Evolutionary conservation across 2,797 vertebrate species (phyloP), one percentile per base, ranked within the genome.

Genomic region (Poeciliopsis paucimaculata): DNA sequence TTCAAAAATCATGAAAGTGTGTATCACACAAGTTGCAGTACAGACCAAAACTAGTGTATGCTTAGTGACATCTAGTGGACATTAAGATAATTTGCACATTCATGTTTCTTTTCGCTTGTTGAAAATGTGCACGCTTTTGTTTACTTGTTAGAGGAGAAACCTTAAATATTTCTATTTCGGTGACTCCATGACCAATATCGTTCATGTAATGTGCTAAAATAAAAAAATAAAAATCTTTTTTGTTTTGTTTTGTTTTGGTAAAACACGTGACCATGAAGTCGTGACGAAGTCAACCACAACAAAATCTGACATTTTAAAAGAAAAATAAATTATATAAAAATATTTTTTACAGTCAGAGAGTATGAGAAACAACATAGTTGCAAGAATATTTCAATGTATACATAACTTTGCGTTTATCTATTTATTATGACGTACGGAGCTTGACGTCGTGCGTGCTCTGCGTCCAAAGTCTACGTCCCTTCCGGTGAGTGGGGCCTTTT

Each of bases 401-500:
- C 5, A 26, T 26, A 70, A 43, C 4, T 43, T 26, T 13, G 66
- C 12, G 11, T 43, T 70, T n/a, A 15, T 70, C 6, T 41, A 11
- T 26, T 41, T 41, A 12, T 70, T 5, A 13, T 26, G 23, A 70
- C 39, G 39, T n/a, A 15, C 7, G 23, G 23, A 68, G 0, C 62
- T 80, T 81, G 43, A 87, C 74, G 2, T 28, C 2, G 28, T 55
- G 64, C 84, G 51, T 78, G 49, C 71, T 73, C 26, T 2, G 60
- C 82, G 72, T 72, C 62, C 64, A 47, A 34, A 60, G 8, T 3
- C 5, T 20, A 84, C 94, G 82, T 94, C 93, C 95, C 80, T 90
- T 96, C 95, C 96, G 93, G 92, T 85, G 87, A 94, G 86, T 90
- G 90, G 92, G 93, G 93, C 92, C 91, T 93, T 93, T 94, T 95